These are phyloP conservation scores for Apus apus DNA, from an alignment of 2,113 vertebrate genomes.

Conservation along the genomic window DNA sequence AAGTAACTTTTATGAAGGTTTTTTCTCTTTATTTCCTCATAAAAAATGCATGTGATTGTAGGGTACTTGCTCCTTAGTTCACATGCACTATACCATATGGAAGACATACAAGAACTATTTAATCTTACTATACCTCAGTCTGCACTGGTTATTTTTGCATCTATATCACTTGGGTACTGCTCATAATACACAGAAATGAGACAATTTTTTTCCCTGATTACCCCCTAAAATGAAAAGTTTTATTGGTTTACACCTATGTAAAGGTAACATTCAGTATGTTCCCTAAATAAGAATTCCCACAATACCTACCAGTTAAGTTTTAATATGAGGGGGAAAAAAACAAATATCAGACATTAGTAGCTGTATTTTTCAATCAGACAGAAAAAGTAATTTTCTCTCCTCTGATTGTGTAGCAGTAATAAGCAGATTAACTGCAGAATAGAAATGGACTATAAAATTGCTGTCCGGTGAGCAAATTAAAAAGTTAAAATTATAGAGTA, in stretches of 20 bases:
- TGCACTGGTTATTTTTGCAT: not conserved
- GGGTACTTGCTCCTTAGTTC: not conserved
- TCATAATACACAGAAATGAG: not conserved
- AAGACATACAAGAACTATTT: not conserved
- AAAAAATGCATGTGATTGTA: not conserved
- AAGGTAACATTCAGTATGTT: not conserved
- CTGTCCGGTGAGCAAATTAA: not conserved
- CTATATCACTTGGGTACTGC: not conserved
- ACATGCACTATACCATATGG: not conserved
- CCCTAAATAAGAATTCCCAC: not conserved
- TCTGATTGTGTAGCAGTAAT: not conserved
- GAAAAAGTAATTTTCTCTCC: not conserved
- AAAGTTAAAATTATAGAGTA: not conserved
- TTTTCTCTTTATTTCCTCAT: not conserved
- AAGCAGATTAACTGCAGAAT: not conserved
- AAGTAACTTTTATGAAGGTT: not conserved
- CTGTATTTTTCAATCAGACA: not conserved
- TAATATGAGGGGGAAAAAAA: not conserved
- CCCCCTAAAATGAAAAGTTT: not conserved
- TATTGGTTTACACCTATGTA: not conserved
- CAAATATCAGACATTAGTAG: not conserved
- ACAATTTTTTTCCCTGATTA: not conserved
- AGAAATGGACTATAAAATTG: not conserved
- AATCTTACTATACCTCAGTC: not conserved
- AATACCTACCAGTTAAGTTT: not conserved